Percentiles rank a stretch among this genome's conserved stretches.
Evolutionary conservation across 1,140 invertebrate genomes (phyloP).

Genomic region (Pseudomyrmex gracilis): DNA sequence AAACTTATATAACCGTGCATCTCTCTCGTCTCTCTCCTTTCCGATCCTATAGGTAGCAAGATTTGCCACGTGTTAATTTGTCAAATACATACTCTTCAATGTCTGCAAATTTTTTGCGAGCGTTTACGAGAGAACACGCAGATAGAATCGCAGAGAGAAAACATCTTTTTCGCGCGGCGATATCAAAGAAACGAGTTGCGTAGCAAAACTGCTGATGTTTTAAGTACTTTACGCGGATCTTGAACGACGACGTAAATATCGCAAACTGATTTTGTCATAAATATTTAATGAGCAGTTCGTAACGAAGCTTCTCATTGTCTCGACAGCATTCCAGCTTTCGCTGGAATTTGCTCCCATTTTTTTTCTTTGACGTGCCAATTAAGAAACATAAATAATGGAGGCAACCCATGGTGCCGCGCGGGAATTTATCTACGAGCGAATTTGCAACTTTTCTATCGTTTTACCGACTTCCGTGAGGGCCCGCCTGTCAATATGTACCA

Average conservation of each 20-base stretch:
- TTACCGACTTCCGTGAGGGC: conserved; percentile 17
- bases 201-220: conserved; percentile 59
- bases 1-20: conserved; percentile 15
- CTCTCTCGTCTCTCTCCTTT: background rate
- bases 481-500: conserved; percentile 55
- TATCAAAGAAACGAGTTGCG: conserved; percentile 45
- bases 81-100: background rate
- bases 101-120: background rate
- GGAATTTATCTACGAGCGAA: background rate
- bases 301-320: conserved; percentile 66
- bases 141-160: conserved; percentile 1
- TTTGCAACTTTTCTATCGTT: conserved; percentile 37
- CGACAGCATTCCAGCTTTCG: background rate
- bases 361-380: conserved; percentile 68
- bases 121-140: background rate
- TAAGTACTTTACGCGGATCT: conserved; percentile 62
- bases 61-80: background rate
- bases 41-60: background rate
- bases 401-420: background rate
- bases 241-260: conserved; percentile 41
- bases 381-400: conserved; percentile 69
- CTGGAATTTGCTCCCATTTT: too few relatives aligned
- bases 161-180: background rate
- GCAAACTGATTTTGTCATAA: conserved; percentile 68
- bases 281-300: conserved; percentile 73